Evolutionary conservation across 2,888 invertebrate species (phyloP), one percentile per base, ranked within the genome.

Genomic region (Ophraella communa): DNA sequence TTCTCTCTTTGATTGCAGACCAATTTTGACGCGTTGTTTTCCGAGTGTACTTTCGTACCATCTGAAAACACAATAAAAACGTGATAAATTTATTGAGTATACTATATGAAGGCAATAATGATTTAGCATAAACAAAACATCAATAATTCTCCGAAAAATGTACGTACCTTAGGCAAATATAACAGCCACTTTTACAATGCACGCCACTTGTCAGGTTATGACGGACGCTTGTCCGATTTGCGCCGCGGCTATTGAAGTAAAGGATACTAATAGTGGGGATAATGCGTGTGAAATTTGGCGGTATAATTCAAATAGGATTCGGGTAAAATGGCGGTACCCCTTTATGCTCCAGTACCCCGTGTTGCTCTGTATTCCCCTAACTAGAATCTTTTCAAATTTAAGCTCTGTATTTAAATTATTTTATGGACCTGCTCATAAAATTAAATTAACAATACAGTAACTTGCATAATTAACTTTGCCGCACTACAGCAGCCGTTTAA

Each of bases 1-100:
- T 20, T 33, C 3, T 14, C 56, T 14, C 62, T 63, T 66, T 20
- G 21, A 7, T 14, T 20, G 20, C 7, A 10, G 58, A 52, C 62
- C 49, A 62, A 10, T 23, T 42, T 51, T 51, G 51, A 35, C n/a
- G n/a, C n/a, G 52, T 1, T 21, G 24, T 30, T 10, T 49, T 62
- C n/a, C n/a, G n/a, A n/a, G n/a, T 33, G 23, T 63, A 57, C 20
- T 21, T 39, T 54, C 58, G 45, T 10, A 49, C 35, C 54, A 64
- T 64, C 58, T 51, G 39, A 58, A 64, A 7, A 20, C 24, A 53
- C 55, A 33, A 55, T n/a, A n/a, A 57, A 30, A 20, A 60, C 44
- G 39, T 21, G 52, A 20, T 49, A 20, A 11, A 55, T 35, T 42
- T 42, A 42, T 23, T 17, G 14, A 5, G 4, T 5, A 3, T 27